phyloP scores from a whole-genome alignment of 2,888 invertebrate genomes.

The Hyles lineata region DNA sequence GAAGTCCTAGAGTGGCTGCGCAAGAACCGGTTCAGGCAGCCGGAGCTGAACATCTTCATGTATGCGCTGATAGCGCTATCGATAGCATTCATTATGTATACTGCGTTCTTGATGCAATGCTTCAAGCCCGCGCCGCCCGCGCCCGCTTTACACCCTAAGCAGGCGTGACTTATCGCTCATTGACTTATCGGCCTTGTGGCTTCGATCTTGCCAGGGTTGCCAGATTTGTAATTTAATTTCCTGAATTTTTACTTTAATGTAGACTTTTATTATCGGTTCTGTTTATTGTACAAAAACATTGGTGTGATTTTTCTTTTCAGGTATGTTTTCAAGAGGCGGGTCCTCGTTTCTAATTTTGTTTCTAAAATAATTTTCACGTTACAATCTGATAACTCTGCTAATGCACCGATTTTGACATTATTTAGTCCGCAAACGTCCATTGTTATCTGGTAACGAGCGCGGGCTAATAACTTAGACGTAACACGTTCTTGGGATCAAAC shows the following conservation, averaged over 20 bases:
- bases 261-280: background rate
- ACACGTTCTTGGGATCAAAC: constrained; percentile 78
- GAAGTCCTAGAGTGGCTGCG: constrained; percentile 96
- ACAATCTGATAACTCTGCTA: constrained; percentile 29
- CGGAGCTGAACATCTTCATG: constrained; percentile 97
- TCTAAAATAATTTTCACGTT: constrained; percentile 16
- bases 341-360: background rate
- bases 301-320: background rate
- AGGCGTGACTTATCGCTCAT: constrained; percentile 79
- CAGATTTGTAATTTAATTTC: background rate
- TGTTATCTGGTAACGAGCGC: background rate
- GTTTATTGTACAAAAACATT: constrained; percentile 2
- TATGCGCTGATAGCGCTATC: constrained; percentile 95
- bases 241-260: background rate
- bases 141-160: constrained; percentile 87
- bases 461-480: constrained; percentile 55
- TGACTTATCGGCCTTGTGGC: constrained; percentile 52
- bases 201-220: constrained; percentile 26
- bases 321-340: background rate
- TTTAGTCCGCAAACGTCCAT: constrained; percentile 1
- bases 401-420: constrained; percentile 45
- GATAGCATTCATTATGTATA: constrained; percentile 94
- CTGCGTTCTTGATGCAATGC: constrained; percentile 95
- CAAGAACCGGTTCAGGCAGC: constrained; percentile 96
- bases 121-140: constrained; percentile 90